A percentile compares a stretch with the other conserved stretches of the same genome.
Conservation (phyloP, 1,140 invertebrate species). For the Armadillidium nasatum region DNA sequence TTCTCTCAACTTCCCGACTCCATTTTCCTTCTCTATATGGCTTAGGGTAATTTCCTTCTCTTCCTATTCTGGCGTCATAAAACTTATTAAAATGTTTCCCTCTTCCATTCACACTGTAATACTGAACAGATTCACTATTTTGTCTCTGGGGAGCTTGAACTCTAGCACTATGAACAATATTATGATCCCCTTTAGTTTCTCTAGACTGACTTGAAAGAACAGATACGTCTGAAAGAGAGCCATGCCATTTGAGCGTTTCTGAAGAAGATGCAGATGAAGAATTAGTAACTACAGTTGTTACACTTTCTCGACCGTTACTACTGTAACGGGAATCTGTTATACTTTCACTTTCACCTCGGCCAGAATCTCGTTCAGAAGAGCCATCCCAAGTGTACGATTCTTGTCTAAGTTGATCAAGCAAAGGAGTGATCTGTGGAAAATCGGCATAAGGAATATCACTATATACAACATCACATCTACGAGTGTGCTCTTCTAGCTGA, state of each 20-base stretch:
- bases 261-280: conserved; percentile 56
- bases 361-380: conserved; percentile 39
- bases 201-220: conserved; percentile 48
- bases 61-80: conserved; percentile 32
- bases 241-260: conserved; percentile 77
- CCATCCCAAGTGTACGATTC: conserved; percentile 45
- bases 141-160: conserved; percentile 74
- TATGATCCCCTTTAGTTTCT: conserved; percentile 51
- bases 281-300: conserved; percentile 57
- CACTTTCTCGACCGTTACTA: conserved; percentile 60
- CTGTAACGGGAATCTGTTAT: conserved; percentile 38
- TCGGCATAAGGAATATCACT: conserved; percentile 64
- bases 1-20: conserved; percentile 43
- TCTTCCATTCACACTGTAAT: conserved; percentile 49
- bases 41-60: conserved; percentile 38
- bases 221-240: conserved; percentile 66
- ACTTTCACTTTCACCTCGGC: conserved; percentile 44
- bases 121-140: conserved; percentile 71
- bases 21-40: conserved; percentile 39
- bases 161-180: conserved; percentile 71
- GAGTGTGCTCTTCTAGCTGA: conserved; percentile 49
- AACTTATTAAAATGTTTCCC: conserved; percentile 37
- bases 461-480: conserved; percentile 64
- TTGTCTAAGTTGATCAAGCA: conserved; percentile 61
- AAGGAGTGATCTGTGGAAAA: conserved; percentile 59